phyloP scores from a whole-genome alignment of 1,140 invertebrate species.

The Polyergus mexicanus region DNA sequence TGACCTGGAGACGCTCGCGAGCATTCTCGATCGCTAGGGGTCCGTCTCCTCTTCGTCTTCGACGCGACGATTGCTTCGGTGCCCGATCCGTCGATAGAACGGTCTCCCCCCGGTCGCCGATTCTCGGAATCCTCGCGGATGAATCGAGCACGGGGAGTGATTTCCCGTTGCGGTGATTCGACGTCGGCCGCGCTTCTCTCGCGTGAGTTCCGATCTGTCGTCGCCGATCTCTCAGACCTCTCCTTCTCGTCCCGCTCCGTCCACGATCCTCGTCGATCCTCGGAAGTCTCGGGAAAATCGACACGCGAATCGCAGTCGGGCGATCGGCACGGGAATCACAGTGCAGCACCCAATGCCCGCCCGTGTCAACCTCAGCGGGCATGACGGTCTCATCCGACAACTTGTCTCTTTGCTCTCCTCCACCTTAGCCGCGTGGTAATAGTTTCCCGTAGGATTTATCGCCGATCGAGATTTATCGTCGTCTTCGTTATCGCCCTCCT shows the following conservation, averaged over 20 bases:
- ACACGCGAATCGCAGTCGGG: constrained; percentile 71
- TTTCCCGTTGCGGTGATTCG: neutral
- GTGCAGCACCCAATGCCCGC: constrained; percentile 83
- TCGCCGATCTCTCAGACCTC: neutral
- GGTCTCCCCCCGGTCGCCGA: neutral
- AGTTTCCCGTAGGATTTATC: constrained; percentile 5
- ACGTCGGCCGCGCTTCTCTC: neutral
- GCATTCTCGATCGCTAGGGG: neutral
- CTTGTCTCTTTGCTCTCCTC: constrained; percentile 71
- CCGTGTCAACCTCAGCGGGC: constrained; percentile 81
- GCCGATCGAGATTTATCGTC: constrained; percentile 16
- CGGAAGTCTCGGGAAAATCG: constrained; percentile 8
- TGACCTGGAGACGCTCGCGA: neutral
- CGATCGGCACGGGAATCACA: constrained; percentile 78
- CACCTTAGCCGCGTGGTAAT: constrained; percentile 33
- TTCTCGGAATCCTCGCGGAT: constrained; percentile 25
- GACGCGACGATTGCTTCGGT: neutral
- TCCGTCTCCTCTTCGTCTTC: neutral
- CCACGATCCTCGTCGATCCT: neutral
- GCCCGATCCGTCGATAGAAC: no score
- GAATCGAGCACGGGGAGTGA: neutral
- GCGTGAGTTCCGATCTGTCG: neutral
- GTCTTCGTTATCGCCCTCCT: neutral
- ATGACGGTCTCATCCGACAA: constrained; percentile 84
- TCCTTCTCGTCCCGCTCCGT: no score